Percentiles rank a stretch among this genome's conserved stretches.
phyloP scores from a whole-genome alignment of 2,888 invertebrate genomes.

The Orchesella flavescens region DNA sequence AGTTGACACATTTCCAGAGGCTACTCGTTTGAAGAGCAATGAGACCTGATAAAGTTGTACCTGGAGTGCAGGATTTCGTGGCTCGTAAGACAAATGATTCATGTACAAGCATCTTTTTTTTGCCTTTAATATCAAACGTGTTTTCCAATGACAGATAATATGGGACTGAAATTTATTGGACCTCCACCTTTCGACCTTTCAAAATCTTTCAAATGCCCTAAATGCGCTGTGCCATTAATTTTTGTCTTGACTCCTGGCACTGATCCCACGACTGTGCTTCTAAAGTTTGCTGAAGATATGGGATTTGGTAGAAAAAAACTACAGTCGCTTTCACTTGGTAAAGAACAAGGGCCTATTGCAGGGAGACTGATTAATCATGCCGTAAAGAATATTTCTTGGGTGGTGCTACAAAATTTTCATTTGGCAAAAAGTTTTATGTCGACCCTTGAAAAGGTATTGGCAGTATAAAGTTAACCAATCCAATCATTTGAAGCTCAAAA shows the following conservation, averaged over 20 bases:
- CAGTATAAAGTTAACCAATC: no score
- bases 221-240: slow-evolving; percentile 88
- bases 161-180: slow-evolving; percentile 88
- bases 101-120: no score
- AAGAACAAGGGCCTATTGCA: slow-evolving; percentile 91
- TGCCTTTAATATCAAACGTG: neutral
- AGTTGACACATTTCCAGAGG: slow-evolving; percentile 83
- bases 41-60: slow-evolving; percentile 87
- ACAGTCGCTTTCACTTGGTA: slow-evolving; percentile 87
- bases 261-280: slow-evolving; percentile 86
- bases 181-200: slow-evolving; percentile 92
- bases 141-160: slow-evolving; percentile 79
- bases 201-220: slow-evolving; percentile 90
- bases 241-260: slow-evolving; percentile 89
- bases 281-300: slow-evolving; percentile 82
- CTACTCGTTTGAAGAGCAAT: slow-evolving; percentile 87
- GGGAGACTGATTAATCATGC: slow-evolving; percentile 85
- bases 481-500: neutral
- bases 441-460: slow-evolving; percentile 84
- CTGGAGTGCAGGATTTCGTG: slow-evolving; percentile 85
- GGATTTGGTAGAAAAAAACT: slow-evolving; percentile 81
- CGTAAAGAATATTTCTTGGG: slow-evolving; percentile 90
- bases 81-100: slow-evolving; percentile 38
- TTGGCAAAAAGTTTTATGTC: slow-evolving; percentile 97
- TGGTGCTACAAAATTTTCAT: slow-evolving; percentile 95